Evolutionary conservation across 2,797 vertebrate genomes (phyloP), one percentile per base, ranked within the genome.

Genomic region (Meda fulgida): DNA sequence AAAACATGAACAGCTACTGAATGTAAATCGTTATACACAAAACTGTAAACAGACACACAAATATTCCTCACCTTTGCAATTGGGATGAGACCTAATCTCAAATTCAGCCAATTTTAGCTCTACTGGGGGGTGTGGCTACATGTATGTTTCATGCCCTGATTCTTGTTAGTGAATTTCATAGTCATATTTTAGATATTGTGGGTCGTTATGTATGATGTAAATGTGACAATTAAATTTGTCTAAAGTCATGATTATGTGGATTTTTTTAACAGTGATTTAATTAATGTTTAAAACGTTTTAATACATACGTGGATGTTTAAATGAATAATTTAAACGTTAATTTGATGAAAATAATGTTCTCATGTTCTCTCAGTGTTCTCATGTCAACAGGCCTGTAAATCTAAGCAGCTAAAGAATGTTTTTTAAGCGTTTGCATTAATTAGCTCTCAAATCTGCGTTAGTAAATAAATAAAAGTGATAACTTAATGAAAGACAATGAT

Each of bases 241-340:
- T n/a, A 6, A 7, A 26, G 55, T 29, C 23, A 2, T 51, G 81
- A 76, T 51, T 67, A 29, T 75, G 60, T 67, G 63, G 46, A 40
- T 29, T 79, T 40, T 79, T 87, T 79, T 38, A 55, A 65, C 34
- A 70, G 55, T 78, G 78, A 82, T 69, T 78, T 81, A 80, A n/a
- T 85, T 80, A 84, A n/a, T 84, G 81, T 80, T 78, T 81, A 19
- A 85, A 36, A 83, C 67, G 31, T 78, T 77, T 85, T 77, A 53
- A 80, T 71, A 70, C 79, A 11, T 69, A 48, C 21, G 8, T 58
- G 65, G 1, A 60, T 85, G 60, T 76, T 83, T 80, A 36, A 43
- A 73, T 5, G n/a, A 66, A 3, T 86, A 36, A 18, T 14, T 78
- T 65, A 66, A 51, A 71, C 60, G 11, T 77, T 31, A 58, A 19